These are phyloP conservation scores for Castor canadensis DNA, from an alignment of 2,113 vertebrate species.

Conservation along the genomic window DNA sequence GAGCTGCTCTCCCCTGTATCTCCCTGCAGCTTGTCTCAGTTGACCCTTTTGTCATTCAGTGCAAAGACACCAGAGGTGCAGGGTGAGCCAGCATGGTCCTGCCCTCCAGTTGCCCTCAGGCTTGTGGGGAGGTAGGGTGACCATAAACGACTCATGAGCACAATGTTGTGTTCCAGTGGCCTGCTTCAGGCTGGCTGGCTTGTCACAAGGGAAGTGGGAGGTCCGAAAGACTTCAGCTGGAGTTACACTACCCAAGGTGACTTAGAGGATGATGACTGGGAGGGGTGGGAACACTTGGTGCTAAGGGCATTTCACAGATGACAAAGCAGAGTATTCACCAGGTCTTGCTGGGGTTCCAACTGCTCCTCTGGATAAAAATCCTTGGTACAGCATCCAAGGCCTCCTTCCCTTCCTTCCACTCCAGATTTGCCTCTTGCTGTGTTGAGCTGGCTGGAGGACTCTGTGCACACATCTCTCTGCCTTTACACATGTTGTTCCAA, in stretches of 20 bases:
- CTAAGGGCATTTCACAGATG: not conserved
- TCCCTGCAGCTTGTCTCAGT: not conserved
- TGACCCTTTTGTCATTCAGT: not conserved
- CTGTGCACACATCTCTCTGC: rapidly evolving
- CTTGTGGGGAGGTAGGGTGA: not conserved
- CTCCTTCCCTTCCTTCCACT: not conserved
- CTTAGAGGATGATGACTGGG: not conserved
- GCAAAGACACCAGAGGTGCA: not conserved
- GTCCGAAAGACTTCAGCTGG: not conserved
- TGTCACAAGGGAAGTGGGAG: not conserved
- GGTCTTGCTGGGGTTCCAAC: not conserved
- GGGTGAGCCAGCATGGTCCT: not conserved
- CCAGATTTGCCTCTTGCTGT: not conserved
- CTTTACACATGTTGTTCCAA: not conserved
- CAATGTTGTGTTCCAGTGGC: not conserved
- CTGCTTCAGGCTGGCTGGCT: not conserved
- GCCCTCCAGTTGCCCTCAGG: not conserved
- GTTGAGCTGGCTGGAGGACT: not conserved
- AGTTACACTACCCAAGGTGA: not conserved
- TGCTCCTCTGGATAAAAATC: not conserved
- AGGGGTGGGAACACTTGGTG: not conserved
- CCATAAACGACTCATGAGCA: not conserved
- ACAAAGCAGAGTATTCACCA: not conserved
- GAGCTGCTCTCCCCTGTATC: not conserved
- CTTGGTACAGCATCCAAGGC: not conserved